These are phyloP conservation scores for Liopterus haemorrhoidalis DNA, from an alignment of 2,888 invertebrate species.

Conservation along the genomic window DNA sequence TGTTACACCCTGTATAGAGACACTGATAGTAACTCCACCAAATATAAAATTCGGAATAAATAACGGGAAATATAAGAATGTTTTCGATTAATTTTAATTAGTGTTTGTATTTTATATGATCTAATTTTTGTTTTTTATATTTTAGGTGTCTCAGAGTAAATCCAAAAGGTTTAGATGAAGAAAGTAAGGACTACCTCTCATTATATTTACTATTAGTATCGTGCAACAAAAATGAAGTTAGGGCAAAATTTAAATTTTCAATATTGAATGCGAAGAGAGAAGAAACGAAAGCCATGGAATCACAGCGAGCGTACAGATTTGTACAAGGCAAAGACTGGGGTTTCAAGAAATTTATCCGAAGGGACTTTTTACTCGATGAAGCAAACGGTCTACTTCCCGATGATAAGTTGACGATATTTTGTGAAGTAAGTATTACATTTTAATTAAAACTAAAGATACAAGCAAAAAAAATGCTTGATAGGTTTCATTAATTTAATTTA, in stretches of 20 bases:
- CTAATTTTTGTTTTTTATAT: constrained; percentile 1
- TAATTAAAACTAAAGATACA: no score
- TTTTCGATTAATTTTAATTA: no score
- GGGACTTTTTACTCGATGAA: constrained; percentile 98
- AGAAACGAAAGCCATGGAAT: constrained; percentile 99
- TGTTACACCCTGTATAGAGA: no score
- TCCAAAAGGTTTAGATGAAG: constrained; percentile 99
- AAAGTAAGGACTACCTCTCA: constrained; percentile 99
- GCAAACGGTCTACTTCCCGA: constrained; percentile 97
- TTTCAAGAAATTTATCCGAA: constrained; percentile 98
- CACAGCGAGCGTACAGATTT: constrained; percentile 94
- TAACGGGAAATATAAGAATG: no score
- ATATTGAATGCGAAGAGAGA: constrained; percentile 99
- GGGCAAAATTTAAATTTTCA: constrained; percentile 99
- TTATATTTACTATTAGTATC: constrained; percentile 97
- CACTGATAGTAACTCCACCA: no score
- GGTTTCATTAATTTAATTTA: no score
- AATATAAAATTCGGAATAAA: no score
- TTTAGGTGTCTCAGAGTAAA: constrained; percentile 94
- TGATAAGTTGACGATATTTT: constrained; percentile 98
- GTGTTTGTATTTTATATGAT: neutral
- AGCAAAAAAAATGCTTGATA: no score
- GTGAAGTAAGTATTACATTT: constrained; percentile 67
- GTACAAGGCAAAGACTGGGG: constrained; percentile 99
- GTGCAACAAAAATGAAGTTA: constrained; percentile 99